Conservation (phyloP, 2,113 vertebrate genomes). For the Meriones unguiculatus region DNA sequence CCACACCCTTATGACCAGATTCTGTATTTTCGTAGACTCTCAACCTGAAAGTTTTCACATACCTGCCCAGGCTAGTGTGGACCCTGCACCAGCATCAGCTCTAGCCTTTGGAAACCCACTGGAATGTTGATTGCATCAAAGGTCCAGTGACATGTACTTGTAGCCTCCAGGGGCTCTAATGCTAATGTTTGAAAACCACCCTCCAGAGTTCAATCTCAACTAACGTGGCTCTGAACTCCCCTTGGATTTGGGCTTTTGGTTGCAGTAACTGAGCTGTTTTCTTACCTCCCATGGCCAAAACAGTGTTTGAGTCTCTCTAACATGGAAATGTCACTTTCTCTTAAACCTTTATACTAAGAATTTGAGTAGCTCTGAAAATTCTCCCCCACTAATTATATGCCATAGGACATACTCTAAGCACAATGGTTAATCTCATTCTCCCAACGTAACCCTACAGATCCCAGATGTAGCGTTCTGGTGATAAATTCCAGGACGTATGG, state of each 20-base stretch:
- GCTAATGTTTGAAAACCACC: neutral
- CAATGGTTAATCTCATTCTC: neutral
- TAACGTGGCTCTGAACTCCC: neutral
- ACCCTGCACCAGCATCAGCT: neutral
- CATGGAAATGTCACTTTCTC: neutral
- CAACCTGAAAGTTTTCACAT: neutral
- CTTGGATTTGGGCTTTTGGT: neutral
- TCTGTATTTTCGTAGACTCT: neutral
- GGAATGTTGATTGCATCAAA: neutral
- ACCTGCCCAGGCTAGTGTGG: neutral
- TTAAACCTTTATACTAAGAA: slow-evolving; percentile 11
- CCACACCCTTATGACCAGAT: neutral
- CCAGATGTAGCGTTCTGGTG: neutral
- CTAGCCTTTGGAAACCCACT: neutral
- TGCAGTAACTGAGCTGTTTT: neutral
- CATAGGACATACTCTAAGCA: neutral
- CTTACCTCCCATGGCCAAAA: neutral
- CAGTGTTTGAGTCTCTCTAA: neutral
- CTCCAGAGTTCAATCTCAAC: neutral
- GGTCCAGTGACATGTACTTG: neutral
- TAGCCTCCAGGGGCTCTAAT: neutral
- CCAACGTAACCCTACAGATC: neutral
- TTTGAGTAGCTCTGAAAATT: neutral
- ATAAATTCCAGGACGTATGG: neutral
- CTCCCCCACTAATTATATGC: neutral